Conservation (phyloP, 2,113 vertebrate species). For the Anoura caudifer region DNA sequence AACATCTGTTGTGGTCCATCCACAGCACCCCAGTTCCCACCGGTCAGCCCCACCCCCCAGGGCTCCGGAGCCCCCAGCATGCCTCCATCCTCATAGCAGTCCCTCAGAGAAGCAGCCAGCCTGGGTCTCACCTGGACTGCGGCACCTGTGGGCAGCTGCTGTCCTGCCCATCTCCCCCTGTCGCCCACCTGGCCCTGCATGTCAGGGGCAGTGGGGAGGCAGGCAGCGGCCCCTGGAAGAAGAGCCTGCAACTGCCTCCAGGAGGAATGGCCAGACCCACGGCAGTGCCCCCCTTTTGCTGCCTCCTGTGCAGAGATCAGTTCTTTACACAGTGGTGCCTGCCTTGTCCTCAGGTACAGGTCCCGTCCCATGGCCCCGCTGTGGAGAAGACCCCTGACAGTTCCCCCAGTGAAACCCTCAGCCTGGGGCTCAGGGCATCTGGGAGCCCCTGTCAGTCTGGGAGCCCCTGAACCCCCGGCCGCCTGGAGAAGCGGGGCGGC, state of each 20-base stretch:
- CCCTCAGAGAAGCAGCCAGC: neutral
- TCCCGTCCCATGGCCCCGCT: rapidly evolving
- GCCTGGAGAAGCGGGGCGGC: rapidly evolving
- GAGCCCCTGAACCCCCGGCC: too few relatives aligned
- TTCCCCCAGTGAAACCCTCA: rapidly evolving
- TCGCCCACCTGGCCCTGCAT: rapidly evolving
- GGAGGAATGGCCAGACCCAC: rapidly evolving
- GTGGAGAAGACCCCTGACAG: rapidly evolving
- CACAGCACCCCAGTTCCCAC: rapidly evolving
- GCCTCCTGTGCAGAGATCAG: rapidly evolving
- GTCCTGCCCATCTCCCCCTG: rapidly evolving
- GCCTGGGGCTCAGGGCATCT: neutral
- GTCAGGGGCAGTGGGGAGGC: rapidly evolving
- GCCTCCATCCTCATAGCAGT: neutral
- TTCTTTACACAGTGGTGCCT: rapidly evolving
- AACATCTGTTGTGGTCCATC: rapidly evolving
- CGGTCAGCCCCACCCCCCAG: rapidly evolving
- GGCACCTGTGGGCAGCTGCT: rapidly evolving
- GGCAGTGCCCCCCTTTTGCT: neutral
- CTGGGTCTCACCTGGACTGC: rapidly evolving
- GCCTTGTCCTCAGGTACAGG: rapidly evolving
- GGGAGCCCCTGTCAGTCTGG: neutral
- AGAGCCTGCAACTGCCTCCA: rapidly evolving
- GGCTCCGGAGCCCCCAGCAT: rapidly evolving
- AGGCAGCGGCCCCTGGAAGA: rapidly evolving